phyloP scores from a whole-genome alignment of 2,113 vertebrate genomes.

The Centropristis striata region DNA sequence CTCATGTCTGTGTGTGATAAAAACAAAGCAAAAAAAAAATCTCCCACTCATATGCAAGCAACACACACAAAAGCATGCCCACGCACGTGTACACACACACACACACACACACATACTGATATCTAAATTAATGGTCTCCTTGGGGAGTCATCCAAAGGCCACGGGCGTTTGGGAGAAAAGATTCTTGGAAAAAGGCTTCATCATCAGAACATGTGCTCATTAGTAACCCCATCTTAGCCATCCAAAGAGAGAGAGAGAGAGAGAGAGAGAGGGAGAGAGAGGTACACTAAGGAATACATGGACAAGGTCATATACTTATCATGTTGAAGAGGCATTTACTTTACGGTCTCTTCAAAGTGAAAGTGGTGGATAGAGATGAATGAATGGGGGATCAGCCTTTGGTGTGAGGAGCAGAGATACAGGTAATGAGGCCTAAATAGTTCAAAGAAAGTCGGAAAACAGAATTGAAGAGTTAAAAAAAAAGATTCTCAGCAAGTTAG shows the following conservation, averaged over 20 bases:
- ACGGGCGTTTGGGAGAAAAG: constrained; percentile 81
- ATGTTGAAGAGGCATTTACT: constrained; percentile 67
- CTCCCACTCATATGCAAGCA: constrained; percentile 34
- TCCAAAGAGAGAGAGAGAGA: constrained; percentile 52
- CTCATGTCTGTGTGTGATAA: constrained; percentile 36
- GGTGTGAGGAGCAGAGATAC: constrained; percentile 29
- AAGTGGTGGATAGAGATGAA: constrained; percentile 12
- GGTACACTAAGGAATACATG: constrained; percentile 57
- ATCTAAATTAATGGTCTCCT: constrained; percentile 85
- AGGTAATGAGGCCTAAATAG: constrained; percentile 30
- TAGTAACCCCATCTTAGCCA: constrained; percentile 79
- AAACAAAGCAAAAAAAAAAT: constrained; percentile 59
- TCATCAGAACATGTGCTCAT: constrained; percentile 83
- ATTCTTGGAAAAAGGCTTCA: constrained; percentile 84
- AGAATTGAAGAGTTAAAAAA: constrained; percentile 12
- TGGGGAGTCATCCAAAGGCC: constrained; percentile 86
- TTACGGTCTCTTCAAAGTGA: constrained; percentile 55
- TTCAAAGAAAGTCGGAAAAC: constrained; percentile 54
- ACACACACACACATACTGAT: constrained; percentile 65
- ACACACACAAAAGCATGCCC: constrained; percentile 1
- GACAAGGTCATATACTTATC: constrained; percentile 70
- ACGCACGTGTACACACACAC: constrained; percentile 30
- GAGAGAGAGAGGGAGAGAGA: constrained; percentile 49
- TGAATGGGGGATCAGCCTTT: constrained; percentile 1
- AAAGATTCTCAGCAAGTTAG: constrained; percentile 36